Evolutionary conservation across 1,140 invertebrate species (phyloP), one percentile per base, ranked within the genome.

Genomic region (Drosophila nannoptera): DNA sequence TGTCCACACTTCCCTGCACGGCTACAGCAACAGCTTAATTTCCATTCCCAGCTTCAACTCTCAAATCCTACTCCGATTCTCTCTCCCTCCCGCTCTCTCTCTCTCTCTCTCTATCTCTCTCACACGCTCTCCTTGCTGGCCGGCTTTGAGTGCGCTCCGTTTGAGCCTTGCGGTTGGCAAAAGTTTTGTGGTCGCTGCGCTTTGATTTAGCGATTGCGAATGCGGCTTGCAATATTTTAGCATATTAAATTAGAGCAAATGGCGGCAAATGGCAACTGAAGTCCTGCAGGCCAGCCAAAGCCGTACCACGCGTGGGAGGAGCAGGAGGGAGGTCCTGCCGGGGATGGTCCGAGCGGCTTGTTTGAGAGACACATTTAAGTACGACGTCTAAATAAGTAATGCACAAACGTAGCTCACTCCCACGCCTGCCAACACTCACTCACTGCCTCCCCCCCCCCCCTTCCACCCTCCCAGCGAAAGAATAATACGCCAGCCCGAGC

Each of bases 201-300:
- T 83, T 75, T 83, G 75, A 84, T 78, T 82, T 78, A 69, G 75
- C 59, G 70, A 60, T 69, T 82, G 54, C 45, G 61, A 67, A 73
- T 83, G 76, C 76, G 76, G 61, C 65, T 59, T 61, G 69, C 59
- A 78, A 70, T 83, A 84, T 84, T 84, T 83, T 80, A 84, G 80
- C 80, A 83, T 83, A 84, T 78, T 83, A 83, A 84, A 83, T 83
- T 84, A 80, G 84, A 84, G 80, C 69, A 69, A 83, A 78, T 83
- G 78, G 72, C 64, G 70, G 46, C 63, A 54, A 65, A 55, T 60
- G 55, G 64, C 58, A 48, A 54, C 46, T 8, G 42, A 62, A 22
- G 58, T 45, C 53, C 48, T 29, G 31, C 11, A 11, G 16, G 7
- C 5, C 12, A 53, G 33, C 58, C 52, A 73, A 61, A 53, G 55